Evolutionary conservation across 2,797 vertebrate species (phyloP).

Genomic region (Aphelocoma californica): DNA sequence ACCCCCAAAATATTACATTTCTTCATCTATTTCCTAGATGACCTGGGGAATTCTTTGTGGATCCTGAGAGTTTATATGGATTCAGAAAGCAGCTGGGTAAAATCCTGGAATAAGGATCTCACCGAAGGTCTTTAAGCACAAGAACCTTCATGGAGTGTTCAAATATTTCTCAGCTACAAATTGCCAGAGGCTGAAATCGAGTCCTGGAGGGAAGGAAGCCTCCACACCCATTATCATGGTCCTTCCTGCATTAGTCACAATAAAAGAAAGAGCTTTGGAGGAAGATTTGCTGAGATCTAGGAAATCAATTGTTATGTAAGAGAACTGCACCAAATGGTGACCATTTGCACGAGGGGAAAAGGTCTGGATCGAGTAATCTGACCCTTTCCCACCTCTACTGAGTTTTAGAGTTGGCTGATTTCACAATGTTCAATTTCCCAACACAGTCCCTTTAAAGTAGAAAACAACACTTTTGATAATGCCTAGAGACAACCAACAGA

Average conservation of each 20-base stretch:
- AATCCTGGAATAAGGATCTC: not conserved
- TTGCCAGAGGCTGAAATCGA: not conserved
- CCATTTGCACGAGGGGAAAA: not conserved
- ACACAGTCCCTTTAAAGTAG: not conserved
- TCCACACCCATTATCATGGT: not conserved
- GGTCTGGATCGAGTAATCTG: not conserved
- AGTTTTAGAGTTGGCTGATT: not conserved
- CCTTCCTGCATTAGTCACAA: not conserved
- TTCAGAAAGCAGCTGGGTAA: not conserved
- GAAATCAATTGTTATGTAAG: not conserved
- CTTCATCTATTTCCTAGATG: not conserved
- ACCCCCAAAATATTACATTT: not conserved
- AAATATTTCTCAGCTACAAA: not conserved
- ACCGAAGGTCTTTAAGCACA: not conserved
- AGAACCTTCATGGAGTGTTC: not conserved
- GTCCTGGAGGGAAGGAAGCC: not conserved
- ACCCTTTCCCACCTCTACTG: not conserved
- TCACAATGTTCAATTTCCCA: not conserved
- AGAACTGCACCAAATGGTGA: not conserved
- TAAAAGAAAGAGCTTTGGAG: not conserved
- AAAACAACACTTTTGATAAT: not conserved
- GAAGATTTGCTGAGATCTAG: not conserved
- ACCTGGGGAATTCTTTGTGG: not conserved
- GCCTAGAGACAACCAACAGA: not conserved
- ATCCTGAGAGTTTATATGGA: not conserved